Evolutionary conservation across 2,113 vertebrate genomes (phyloP), one percentile per base, ranked within the genome.

Genomic region (Ictidomys tridecemlineatus): DNA sequence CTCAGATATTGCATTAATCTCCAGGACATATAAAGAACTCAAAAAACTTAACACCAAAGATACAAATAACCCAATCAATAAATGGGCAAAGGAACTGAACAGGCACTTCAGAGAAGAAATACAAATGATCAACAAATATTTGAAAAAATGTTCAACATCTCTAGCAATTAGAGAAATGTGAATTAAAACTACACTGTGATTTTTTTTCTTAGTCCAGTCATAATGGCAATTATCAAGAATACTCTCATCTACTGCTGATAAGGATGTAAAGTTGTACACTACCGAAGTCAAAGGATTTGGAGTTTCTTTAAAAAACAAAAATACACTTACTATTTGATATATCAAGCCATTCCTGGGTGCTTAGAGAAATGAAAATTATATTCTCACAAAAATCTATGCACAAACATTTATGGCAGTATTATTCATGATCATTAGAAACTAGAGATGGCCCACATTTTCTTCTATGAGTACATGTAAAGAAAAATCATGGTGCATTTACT

Each of bases 311-410:
- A 83, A 76, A 32, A 53, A 11, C 56, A 69, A 95, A 89, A 20
- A 70, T 37, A 69, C 2, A 45, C 4, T 84, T 87, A 93, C 18
- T 17, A 65, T 13, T 53, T 58, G 9, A 70, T 22, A 26, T 56
- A 76, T 45, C 42, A 70, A 91, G 34, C 16, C 30, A 58, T 1
- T 5, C 53, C 39, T 39, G 63, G 11, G 2, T 87, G 34, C 83
- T 77, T 76, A 87, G 77, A 91, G 42, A 91, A 93, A 58, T 76
- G 14, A 88, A 91, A 88, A 80, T 6, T 37, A 45, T 17, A 17
- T 7, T 74, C 79, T 48, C 30, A 65, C 67, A 82, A 73, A 93
- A 84, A 74, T 6, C 39, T 53, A 5, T 24, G 34, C 20, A 65
- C 11, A 74, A 69, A 74, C 20, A 45, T 83, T 39, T 76, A 20